Evolutionary conservation across 2,113 vertebrate genomes (phyloP), one percentile per base, ranked within the genome.

Genomic region (Varanus salvator): DNA sequence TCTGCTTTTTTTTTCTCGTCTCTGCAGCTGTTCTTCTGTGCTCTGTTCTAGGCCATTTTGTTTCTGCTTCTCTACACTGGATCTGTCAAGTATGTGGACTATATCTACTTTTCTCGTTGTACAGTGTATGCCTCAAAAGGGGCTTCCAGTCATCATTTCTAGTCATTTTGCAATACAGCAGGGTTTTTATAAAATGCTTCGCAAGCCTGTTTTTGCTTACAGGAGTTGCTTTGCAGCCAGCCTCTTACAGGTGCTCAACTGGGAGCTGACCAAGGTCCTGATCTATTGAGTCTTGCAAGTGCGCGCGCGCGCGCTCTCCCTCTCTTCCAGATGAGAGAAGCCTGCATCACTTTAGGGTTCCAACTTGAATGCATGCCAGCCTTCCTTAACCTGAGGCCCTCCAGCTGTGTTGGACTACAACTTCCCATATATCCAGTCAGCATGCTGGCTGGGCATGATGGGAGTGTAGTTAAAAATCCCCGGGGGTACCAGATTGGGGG

Each of bases 21-120:
- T 87, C n/a, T 89, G 11, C 66, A 64, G 57, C 48, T 92, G 78
- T 90, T 87, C 64, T 23, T 27, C 72, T 71, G 29, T 3, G 17
- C 8, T 85, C 50, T 83, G 8, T 90, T 93, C n/a, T 66, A 81
- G 21, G 3, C 50, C 88, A 25, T 1, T 34, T 87, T 50, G 8
- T n/a, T 77, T 87, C 83, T 72, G 74, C 64, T 60, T 31, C 6
- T 84, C 38, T 82, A 1, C 50, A 3, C 1, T 0, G 0, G 0
- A 0, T 77, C 19, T 77, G 23, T 75, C 84, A 91, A 75, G 76
- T 57, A 29, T 19, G 25, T 21, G 76, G 72, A 68, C 23, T 8
- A 23, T 69, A 19, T 48, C 78, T 11, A n/a, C 21, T 86, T 60
- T 23, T 74, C 71, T 75, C 19, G 23, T 66, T 74, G 44, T 14